phyloP scores from a whole-genome alignment of 1,140 invertebrate genomes.

The Heliconius hermathena region DNA sequence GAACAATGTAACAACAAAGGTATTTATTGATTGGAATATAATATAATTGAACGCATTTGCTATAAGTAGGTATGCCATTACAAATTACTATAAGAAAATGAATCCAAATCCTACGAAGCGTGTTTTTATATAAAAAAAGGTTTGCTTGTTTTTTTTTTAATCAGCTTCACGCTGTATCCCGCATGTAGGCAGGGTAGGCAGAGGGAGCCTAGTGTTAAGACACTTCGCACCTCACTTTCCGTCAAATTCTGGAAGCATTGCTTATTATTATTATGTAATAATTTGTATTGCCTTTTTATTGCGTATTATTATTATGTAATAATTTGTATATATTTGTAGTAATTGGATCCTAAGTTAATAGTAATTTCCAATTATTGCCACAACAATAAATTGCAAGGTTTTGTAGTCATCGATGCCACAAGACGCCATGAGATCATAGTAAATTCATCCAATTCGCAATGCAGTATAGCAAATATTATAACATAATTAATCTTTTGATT shows the following conservation, averaged over 20 bases:
- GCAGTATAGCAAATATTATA: slow-evolving; percentile 5
- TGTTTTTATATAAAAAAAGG: no score
- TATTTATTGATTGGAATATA: slow-evolving; percentile 3
- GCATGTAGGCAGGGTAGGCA: no score
- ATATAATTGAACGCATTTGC: background rate
- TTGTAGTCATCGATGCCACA: slow-evolving; percentile 16
- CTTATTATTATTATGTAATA: no score
- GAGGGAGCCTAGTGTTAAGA: no score
- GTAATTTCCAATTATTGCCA: background rate
- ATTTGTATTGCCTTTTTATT: no score
- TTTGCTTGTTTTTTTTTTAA: no score
- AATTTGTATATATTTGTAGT: no score
- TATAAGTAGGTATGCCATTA: background rate
- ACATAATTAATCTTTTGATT: slow-evolving; percentile 11
- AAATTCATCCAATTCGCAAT: slow-evolving; percentile 16
- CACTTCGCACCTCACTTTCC: no score
- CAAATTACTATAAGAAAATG: background rate
- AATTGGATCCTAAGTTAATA: background rate
- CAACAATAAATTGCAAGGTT: slow-evolving; percentile 6
- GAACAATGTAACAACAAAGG: background rate
- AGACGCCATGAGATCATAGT: slow-evolving; percentile 19
- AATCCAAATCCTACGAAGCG: no score
- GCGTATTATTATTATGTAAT: no score
- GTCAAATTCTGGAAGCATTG: no score
- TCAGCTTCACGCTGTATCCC: no score